Evolutionary conservation across 92 coral and sea anemone species (phyloP), one percentile per base, ranked within the genome.

Genomic region (Meandrina meandrites): DNA sequence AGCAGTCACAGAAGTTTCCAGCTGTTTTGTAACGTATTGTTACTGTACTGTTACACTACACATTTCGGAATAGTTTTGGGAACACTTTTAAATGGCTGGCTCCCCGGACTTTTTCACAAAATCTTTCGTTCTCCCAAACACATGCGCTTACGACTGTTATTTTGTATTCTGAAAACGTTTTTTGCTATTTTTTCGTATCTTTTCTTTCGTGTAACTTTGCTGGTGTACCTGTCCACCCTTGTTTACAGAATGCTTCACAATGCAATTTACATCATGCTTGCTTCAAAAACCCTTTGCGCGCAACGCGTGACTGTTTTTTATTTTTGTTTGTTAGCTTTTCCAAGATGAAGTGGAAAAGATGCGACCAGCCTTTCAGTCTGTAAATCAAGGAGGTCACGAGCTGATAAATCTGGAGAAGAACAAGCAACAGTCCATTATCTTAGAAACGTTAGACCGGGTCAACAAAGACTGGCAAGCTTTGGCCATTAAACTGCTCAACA

Each of bases 301-400:
- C 24, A 64, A 64, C 5, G 21, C 56, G 1, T 30, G 18, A 22
- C 34, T 31, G 48, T 56, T 73, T 68, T 75, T 36, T 32, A 21
- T 42, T 68, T 75, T 36, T 32, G 17, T 42, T 74, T 71, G 37
- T 16, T 75, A 97, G 99, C 91, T 91, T 83, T 92, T 95, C 85
- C 94, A 93, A 80, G 90, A 93, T 40, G 99, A 97, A 76, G 97
- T 95, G 0, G 99, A 97, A 82, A 91, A 90, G 88, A 95, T 89
- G 93, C 97, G 98, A 11, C 94, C 95, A 27, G 94, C 95, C 64
- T 94, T 97, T 30, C 99, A 97, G 60, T 92, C 98, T 27, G 98
- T 97, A 80, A 97, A 97, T 81, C 98, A 97, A 84, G 96, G 99
- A 56, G 99, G 98, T 8, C 99, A 97, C 35, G 99, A 97, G 81